A percentile compares a stretch with the other conserved stretches of the same genome.
Evolutionary conservation across 2,888 invertebrate species (phyloP).

Genomic region (Rhagium mordax): DNA sequence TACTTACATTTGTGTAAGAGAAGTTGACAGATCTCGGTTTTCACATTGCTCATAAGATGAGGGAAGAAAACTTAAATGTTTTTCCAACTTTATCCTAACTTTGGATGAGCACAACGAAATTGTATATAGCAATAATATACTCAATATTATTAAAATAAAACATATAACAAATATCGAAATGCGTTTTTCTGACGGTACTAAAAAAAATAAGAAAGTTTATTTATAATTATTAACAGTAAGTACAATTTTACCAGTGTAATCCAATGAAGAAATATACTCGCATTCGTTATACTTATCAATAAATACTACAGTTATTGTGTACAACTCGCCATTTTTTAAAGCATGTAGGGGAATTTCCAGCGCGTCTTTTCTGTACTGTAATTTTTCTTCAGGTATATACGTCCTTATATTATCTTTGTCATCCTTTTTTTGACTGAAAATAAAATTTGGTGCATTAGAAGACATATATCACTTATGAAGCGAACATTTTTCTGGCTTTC

Average conservation of each 20-base stretch:
- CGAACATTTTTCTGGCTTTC: no score
- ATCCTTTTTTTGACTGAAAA: conserved; percentile 37
- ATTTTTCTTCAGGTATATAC: conserved; percentile 31
- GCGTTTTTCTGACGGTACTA: not conserved
- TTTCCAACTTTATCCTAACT: conserved; percentile 22
- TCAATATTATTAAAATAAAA: not conserved
- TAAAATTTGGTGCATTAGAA: not conserved
- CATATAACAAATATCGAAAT: not conserved
- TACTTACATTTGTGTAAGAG: conserved; percentile 31
- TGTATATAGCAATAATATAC: conserved; percentile 4
- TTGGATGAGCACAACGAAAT: conserved; percentile 14
- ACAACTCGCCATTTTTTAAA: conserved; percentile 37
- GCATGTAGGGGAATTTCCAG: conserved; percentile 37
- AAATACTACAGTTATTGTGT: conserved; percentile 41
- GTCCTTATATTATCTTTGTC: conserved; percentile 27
- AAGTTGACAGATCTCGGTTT: conserved; percentile 10
- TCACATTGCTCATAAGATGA: conserved; percentile 13
- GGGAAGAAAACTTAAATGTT: conserved; percentile 18
- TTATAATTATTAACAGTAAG: not conserved
- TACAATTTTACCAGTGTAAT: conserved; percentile 31
- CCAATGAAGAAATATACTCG: conserved; percentile 34
- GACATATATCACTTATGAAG: no score
- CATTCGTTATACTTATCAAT: conserved; percentile 42
- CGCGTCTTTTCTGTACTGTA: conserved; percentile 28
- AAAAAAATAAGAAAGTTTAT: conserved; percentile 4